A percentile compares a stretch with the other conserved stretches of the same genome.
phyloP scores from a whole-genome alignment of 2,888 invertebrate genomes.

The Nephrotoma appendiculata region DNA sequence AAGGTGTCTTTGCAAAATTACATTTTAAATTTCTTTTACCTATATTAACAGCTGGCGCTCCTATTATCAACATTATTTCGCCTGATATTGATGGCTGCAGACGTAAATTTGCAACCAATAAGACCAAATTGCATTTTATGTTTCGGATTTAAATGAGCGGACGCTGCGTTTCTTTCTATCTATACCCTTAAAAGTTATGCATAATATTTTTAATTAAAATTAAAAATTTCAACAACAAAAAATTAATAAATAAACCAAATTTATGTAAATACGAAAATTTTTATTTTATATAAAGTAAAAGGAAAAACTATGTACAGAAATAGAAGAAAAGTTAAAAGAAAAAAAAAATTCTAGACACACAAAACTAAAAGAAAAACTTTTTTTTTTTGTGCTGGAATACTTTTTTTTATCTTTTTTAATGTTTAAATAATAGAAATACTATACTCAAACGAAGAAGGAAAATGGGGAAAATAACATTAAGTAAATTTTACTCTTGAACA shows the following conservation, averaged over 20 bases:
- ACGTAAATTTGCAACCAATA: too few relatives aligned
- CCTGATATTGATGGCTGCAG: too few relatives aligned
- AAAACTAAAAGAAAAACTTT: not conserved
- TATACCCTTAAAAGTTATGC: not conserved
- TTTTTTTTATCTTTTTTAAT: not conserved
- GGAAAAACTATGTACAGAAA: not conserved
- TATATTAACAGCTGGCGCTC: too few relatives aligned
- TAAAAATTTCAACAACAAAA: not conserved
- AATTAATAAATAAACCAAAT: not conserved
- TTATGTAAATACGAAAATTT: not conserved
- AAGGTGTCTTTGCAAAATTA: too few relatives aligned
- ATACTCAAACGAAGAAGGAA: not conserved
- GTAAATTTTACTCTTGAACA: not conserved
- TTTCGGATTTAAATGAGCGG: too few relatives aligned
- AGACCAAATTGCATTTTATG: too few relatives aligned
- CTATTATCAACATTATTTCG: too few relatives aligned
- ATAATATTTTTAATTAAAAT: not conserved
- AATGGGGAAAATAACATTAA: not conserved
- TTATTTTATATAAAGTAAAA: not conserved
- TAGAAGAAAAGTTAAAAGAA: not conserved
- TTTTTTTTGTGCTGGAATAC: not conserved
- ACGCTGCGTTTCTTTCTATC: too few relatives aligned
- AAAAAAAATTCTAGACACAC: not conserved
- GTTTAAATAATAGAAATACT: not conserved
- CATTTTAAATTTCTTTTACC: too few relatives aligned